These are phyloP conservation scores for Monomorium pharaonis DNA, from an alignment of 1,140 invertebrate genomes.

Conservation along the genomic window DNA sequence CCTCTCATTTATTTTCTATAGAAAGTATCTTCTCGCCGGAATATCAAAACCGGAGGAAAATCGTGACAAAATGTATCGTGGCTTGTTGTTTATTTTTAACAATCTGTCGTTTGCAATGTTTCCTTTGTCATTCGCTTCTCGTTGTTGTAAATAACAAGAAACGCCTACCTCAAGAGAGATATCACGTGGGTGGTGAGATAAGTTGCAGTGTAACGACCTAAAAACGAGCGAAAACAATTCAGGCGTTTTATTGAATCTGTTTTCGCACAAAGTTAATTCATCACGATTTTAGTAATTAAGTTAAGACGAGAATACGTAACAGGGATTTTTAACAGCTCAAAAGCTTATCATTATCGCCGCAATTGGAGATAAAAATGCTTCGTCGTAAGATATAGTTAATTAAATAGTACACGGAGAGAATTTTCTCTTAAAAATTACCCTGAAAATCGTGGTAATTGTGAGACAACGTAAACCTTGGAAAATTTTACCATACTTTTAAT, in stretches of 20 bases:
- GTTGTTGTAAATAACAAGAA: background rate
- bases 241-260: slow-evolving; percentile 8
- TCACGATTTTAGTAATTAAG: background rate
- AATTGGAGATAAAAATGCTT: background rate
- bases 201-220: slow-evolving; percentile 33
- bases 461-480: too few species aligned
- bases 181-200: slow-evolving; percentile 4
- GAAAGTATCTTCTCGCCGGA: background rate
- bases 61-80: background rate
- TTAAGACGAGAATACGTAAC: background rate
- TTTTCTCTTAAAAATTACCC: too few species aligned
- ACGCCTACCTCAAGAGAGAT: background rate
- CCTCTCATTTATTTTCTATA: background rate
- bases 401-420: too few species aligned
- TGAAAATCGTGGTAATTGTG: too few species aligned
- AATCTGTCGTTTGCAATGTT: background rate
- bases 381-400: background rate
- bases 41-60: background rate
- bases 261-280: background rate
- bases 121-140: background rate
- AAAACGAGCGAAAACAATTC: background rate
- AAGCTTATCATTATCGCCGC: background rate
- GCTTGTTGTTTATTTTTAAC: background rate
- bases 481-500: too few species aligned
- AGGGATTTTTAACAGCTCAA: background rate